Base-by-base conservation (phyloP, 2,888 invertebrate species). In the Podabrus alpinus region DNA sequence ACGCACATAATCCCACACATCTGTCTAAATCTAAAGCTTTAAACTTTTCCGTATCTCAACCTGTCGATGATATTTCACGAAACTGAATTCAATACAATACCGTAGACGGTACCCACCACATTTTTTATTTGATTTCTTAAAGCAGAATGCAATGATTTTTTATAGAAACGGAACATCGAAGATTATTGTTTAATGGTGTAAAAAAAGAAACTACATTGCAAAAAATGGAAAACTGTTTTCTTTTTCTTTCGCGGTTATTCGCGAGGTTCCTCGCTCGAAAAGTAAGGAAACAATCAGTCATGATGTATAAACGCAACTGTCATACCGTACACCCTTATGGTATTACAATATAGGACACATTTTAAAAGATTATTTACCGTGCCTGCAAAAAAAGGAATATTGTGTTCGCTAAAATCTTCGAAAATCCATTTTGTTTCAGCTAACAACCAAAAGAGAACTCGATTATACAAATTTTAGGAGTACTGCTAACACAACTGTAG, bases 251-350 rank as follows among this genome's bases (percentile, higher is more conserved):
- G 24, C 21, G n/a, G n/a, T 59, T 45, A 68, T 68, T 17, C 15
- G 19, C 19, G 61, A n/a, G 10, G 17, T 67, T 16, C n/a, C 13
- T 68, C 15, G 4, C 9, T 21, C 59, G 72, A 73, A 73, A 73
- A 73, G 66, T 64, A 59, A 25, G 59, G 69, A 66, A 66, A 69
- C 73, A 73, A 73, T 73, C 73, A 73, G 66, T 73, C 69, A 69
- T 69, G 73, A 59, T 66, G 25, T 66, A 73, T 73, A 73, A 73
- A 66, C 66, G 64, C 69, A 69, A 66, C 73, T 69, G 69, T 69
- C 73, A 60, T 73, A 59, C 60, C 68, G 17, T 62, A 72, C 72
- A 67, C 62, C 68, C 72, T 72, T 68, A 68, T 68, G 29, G 68
- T 59, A 72, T 72, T 72, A 72, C 61, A 19, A 17, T n/a, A 10